Base-by-base conservation (phyloP, 2,888 invertebrate species). In the Parnassius apollo region DNA sequence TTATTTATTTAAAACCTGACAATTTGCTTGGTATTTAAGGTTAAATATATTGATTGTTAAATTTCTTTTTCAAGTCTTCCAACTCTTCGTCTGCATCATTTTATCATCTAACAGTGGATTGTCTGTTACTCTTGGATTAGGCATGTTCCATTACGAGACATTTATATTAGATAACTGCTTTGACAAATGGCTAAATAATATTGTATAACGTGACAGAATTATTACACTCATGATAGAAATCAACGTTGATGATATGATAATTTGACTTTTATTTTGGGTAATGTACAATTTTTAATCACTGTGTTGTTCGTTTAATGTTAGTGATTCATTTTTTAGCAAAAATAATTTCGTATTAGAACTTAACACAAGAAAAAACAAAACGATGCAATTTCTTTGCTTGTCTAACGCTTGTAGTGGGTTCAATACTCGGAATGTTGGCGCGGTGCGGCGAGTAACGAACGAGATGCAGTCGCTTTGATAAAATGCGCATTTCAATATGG, bases 341-440 rank as follows among this genome's bases (percentile, higher is more conserved):
- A 18, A 46, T 46, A 46, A 46, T 46, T n/a, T 11, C 2, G 3
- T 12, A 52, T 22, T 22, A 13, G 9, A 7, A 52, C 2, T 52
- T 22, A 22, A 9, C 11, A 55, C n/a, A 44, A 53, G 22, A 11
- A 57, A 18, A 18, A 42, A 42, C 46, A 53, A 42, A 42, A 25
- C 10, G 35, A 50, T 49, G n/a, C 42, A 48, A 50, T 45, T 46
- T 51, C 45, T 18, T 57, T 44, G 42, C 50, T 51, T 45, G 81
- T 88, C 89, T 89, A 90, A 89, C 83, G 82, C 86, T 80, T 81
- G 84, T 85, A 81, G 82, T 71, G 82, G 75, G 88, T 88, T 90
- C 89, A 89, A 88, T 83, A 88, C 80, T 76, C 87, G 75, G 70
- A 69, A 69, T 65, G 42, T 35, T 12, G 13, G 13, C 49, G 55